A percentile compares a stretch with the other conserved stretches of the same genome.
Conservation (phyloP, 2,113 vertebrate species). For the Meriones unguiculatus region DNA sequence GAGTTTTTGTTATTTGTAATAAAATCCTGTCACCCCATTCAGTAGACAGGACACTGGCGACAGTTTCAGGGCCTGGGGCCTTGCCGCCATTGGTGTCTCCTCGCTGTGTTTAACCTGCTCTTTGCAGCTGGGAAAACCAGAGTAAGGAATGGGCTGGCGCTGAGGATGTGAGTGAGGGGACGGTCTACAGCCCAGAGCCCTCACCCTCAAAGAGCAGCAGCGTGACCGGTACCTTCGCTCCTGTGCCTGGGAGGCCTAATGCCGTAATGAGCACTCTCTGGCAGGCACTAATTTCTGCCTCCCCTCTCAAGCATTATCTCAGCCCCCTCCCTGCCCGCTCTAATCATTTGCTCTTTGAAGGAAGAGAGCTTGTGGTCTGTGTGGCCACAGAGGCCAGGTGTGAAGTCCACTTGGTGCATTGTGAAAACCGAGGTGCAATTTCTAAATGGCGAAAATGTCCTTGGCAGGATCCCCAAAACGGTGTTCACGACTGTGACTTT, state of each 20-base stretch:
- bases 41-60: not conserved
- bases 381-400: not conserved
- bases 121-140: conserved; percentile 73
- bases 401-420: not conserved
- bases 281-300: conserved; percentile 41
- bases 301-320: not conserved
- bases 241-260: conserved; percentile 64
- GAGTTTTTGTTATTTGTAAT: not conserved
- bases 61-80: not conserved
- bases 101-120: conserved; percentile 12
- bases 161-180: conserved; percentile 49
- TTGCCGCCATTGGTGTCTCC: not conserved
- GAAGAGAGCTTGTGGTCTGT: not conserved
- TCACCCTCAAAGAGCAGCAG: not conserved
- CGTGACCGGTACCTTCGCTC: conserved; percentile 58
- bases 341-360: conserved; percentile 53
- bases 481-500: not conserved
- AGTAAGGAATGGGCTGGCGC: conserved; percentile 13
- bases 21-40: too few relatives aligned
- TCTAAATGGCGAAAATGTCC: conserved; percentile 38
- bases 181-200: conserved; percentile 7
- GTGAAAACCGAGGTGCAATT: conserved; percentile 18
- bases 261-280: conserved; percentile 67
- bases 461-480: conserved; percentile 1
- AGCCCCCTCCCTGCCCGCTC: not conserved